A percentile compares a stretch with the other conserved stretches of the same genome.
Conservation (phyloP, 2,797 vertebrate species). For the Ceyx erithaca region DNA sequence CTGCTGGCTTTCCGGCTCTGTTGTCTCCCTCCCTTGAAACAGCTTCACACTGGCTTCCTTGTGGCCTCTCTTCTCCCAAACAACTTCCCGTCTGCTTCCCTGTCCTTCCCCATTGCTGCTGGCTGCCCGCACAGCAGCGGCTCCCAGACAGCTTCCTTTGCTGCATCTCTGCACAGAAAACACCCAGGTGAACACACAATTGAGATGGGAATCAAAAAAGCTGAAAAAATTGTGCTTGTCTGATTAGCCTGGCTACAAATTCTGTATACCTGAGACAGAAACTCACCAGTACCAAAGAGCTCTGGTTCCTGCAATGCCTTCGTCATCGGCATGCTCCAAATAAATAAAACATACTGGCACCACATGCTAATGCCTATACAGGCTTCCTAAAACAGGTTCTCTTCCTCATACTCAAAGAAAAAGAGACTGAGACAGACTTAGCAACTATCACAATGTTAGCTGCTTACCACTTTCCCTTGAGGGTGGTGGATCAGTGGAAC, state of each 20-base stretch:
- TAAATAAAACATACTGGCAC: not conserved
- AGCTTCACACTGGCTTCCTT: conserved; percentile 62
- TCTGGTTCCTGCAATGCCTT: not conserved
- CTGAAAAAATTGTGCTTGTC: not conserved
- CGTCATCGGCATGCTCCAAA: not conserved
- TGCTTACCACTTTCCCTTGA: no score
- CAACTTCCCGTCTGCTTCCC: conserved; percentile 63
- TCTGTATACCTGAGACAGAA: not conserved
- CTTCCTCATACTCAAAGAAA: not conserved
- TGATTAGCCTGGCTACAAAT: not conserved
- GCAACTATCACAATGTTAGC: not conserved
- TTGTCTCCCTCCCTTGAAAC: conserved; percentile 63
- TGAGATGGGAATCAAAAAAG: conserved; percentile 24
- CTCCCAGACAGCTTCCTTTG: conserved; percentile 61
- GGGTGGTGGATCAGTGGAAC: no score
- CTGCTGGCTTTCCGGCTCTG: conserved; percentile 62
- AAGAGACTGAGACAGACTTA: not conserved
- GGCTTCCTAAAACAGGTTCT: not conserved
- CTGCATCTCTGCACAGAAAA: conserved; percentile 18
- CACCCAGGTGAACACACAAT: not conserved
- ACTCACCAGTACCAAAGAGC: not conserved
- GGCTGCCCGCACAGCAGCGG: conserved; percentile 34
- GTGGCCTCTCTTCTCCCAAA: conserved; percentile 62
- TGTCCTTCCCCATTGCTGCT: conserved; percentile 41
- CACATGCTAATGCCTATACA: not conserved